Evolutionary conservation across 2,888 invertebrate genomes (phyloP).

Genomic region (Hypsopygia costalis): DNA sequence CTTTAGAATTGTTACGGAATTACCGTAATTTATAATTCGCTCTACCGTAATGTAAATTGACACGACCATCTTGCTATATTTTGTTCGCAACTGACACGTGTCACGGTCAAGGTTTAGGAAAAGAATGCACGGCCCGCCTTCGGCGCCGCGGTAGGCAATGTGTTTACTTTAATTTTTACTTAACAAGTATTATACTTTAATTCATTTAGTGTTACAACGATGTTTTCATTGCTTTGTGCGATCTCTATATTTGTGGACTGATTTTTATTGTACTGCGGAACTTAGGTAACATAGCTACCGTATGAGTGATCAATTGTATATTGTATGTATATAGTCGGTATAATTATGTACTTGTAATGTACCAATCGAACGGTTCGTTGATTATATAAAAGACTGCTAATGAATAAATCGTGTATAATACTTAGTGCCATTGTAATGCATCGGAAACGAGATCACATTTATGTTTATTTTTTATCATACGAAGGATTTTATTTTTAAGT

Average conservation of each 20-base stretch:
- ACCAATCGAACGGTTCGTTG: constrained; percentile 1
- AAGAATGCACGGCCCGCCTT: too few species aligned
- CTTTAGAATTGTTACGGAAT: too few species aligned
- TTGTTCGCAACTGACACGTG: too few species aligned
- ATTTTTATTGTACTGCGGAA: constrained; percentile 36
- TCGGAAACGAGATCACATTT: neutral
- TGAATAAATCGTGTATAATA: constrained; percentile 1
- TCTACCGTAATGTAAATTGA: too few species aligned
- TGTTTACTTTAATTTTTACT: neutral
- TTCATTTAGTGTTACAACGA: too few species aligned
- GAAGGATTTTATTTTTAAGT: neutral
- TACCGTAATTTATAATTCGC: too few species aligned
- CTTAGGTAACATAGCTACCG: constrained; percentile 2
- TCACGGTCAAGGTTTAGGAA: too few species aligned
- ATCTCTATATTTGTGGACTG: constrained; percentile 59
- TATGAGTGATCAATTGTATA: neutral
- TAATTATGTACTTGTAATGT: constrained; percentile 2
- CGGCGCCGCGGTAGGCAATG: too few species aligned
- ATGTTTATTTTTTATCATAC: neutral
- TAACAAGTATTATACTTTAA: constrained; percentile 44
- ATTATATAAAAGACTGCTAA: constrained; percentile 7
- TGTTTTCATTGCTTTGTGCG: constrained; percentile 42
- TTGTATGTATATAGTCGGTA: neutral
- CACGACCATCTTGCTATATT: too few species aligned
- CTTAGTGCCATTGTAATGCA: constrained; percentile 8